These are phyloP conservation scores for Hermodice carunculata DNA, from an alignment of 2,888 invertebrate species.

Conservation along the genomic window DNA sequence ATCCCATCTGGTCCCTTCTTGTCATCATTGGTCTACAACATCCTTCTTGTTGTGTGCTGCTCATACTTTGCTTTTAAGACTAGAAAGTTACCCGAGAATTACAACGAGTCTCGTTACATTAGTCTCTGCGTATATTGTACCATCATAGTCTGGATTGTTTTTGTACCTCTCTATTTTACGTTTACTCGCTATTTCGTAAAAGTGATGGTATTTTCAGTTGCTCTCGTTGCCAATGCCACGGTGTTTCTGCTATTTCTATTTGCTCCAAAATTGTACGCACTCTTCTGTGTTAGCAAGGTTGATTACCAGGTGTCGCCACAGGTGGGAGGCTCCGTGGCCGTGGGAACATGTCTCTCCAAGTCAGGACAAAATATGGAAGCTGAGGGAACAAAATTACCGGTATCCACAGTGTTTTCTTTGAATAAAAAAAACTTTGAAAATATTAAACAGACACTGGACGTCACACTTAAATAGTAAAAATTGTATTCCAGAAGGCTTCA, in stretches of 20 bases:
- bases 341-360: too few species aligned
- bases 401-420: too few species aligned
- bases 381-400: too few species aligned
- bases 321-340: not conserved
- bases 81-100: conserved; percentile 58
- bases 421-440: too few species aligned
- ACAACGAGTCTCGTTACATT: conserved; percentile 60
- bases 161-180: conserved; percentile 14
- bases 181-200: conserved; percentile 9
- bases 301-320: conserved; percentile 12
- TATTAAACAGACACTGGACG: too few species aligned
- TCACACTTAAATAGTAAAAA: too few species aligned
- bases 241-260: conserved; percentile 43
- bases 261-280: conserved; percentile 44
- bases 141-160: conserved; percentile 31
- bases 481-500: too few species aligned
- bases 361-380: too few species aligned
- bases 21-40: conserved; percentile 47
- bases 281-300: conserved; percentile 7
- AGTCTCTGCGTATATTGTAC: conserved; percentile 55
- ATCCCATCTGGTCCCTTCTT: conserved; percentile 36
- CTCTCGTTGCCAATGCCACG: conserved; percentile 42
- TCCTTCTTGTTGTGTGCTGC: conserved; percentile 50
- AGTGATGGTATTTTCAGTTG: conserved; percentile 42
- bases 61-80: conserved; percentile 58